Base-by-base conservation (phyloP, 2,888 invertebrate genomes). In the Xiphydria camelus region DNA sequence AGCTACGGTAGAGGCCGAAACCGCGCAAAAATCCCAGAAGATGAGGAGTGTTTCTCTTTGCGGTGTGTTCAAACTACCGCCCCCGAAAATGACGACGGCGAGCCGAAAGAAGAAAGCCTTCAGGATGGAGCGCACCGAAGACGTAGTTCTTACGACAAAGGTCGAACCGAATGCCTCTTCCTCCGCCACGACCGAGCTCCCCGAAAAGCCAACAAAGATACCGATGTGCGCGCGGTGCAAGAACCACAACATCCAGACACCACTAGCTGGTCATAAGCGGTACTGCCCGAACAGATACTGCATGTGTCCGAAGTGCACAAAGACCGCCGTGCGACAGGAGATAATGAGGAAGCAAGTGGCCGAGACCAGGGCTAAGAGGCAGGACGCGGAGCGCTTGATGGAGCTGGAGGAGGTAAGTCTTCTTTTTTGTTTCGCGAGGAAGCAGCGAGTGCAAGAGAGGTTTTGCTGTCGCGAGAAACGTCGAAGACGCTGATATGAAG, bases 171-270 rank as follows among this genome's bases (percentile, higher is more conserved):
- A 76, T 52, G 75, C 76, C 36, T 78, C 77, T 55, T 78, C 77
- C 55, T 79, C 79, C 33, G 77, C 79, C 51, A 78, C 84, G 73
- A 82, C 84, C 42, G 76, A 79, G 44, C 81, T 82, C 34, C 85
- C 89, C 10, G 83, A 92, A 47, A 90, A 91, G 51, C 91, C 91
- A 4, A n/a, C n/a, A n/a, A n/a, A n/a, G n/a, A n/a, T n/a, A n/a
- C 94, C 94, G 12, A 94, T 92, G 78, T 95, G 94, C 76, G 93
- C 93, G 32, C 86, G 94, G 19, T 95, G 95, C 76, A 83, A 92
- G 49, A 94, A 94, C 79, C 95, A 95, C 77, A 84, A 88, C n/a
- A 81, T 91, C 68, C 91, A 91, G 75, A 87, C 91, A 57, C 86
- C 87, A 75, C 82, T 94, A 54, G 93, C 92, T 77, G 94, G 92